Conservation (phyloP, 53 echinoderm and acorn worm species). For the Holothuria leucospilota region DNA sequence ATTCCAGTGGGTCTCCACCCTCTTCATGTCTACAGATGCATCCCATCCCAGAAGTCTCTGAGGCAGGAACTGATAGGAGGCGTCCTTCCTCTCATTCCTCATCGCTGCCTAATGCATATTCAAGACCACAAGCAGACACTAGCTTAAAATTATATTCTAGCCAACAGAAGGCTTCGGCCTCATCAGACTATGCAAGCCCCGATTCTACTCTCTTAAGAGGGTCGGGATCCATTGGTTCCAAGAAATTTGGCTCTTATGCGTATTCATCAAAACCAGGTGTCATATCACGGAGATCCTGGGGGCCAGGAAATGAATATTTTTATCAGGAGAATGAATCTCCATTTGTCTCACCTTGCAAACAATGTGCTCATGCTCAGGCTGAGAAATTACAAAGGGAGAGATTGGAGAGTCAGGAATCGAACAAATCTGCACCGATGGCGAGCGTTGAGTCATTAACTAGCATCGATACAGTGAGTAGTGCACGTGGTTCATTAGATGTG, state of each 20-base stretch:
- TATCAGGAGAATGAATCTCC: neutral
- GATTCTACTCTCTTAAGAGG: constrained; percentile 30
- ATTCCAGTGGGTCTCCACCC: constrained; percentile 65
- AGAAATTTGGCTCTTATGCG: constrained; percentile 12
- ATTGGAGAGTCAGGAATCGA: constrained; percentile 21
- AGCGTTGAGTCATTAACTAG: constrained; percentile 88
- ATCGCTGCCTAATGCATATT: constrained; percentile 39
- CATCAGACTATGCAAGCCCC: constrained; percentile 42
- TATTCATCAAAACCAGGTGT: constrained; percentile 23
- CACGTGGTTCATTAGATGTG: neutral
- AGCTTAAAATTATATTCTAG: constrained; percentile 16
- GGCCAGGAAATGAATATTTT: constrained; percentile 36
- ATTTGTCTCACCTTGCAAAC: constrained; percentile 34
- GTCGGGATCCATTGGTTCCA: constrained; percentile 33
- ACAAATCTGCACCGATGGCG: constrained; percentile 81
- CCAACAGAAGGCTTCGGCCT: constrained; percentile 16
- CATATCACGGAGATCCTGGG: constrained; percentile 34
- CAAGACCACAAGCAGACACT: constrained; percentile 30
- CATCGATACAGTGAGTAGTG: constrained; percentile 57
- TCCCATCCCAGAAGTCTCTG: constrained; percentile 36
- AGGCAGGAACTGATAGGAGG: neutral
- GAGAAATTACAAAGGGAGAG: constrained; percentile 37
- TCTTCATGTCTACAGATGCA: constrained; percentile 70
- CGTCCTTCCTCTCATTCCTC: constrained; percentile 32
- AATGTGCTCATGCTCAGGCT: constrained; percentile 56